These are phyloP conservation scores for Rissa tridactyla DNA, from an alignment of 2,113 vertebrate genomes.

Conservation along the genomic window DNA sequence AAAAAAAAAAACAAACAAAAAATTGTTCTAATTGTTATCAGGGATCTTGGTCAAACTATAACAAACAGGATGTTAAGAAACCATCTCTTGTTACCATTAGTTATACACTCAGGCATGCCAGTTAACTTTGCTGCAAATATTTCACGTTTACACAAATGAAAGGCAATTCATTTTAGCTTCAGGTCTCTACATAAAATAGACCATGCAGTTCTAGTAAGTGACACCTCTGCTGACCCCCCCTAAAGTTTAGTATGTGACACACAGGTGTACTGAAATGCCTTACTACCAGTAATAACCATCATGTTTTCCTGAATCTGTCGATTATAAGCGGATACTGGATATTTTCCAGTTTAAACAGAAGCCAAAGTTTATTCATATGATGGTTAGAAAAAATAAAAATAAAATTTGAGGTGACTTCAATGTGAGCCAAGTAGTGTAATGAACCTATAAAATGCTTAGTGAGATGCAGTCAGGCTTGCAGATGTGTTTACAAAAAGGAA, in stretches of 20 bases:
- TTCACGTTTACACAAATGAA: neutral
- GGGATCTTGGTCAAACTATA: neutral
- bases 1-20: neutral
- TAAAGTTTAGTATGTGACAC: neutral
- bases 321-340: slow-evolving; percentile 19
- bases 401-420: slow-evolving; percentile 77
- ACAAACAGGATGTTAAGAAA: neutral
- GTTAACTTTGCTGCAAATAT: neutral
- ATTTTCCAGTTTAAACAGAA: slow-evolving; percentile 62
- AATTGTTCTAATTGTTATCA: neutral
- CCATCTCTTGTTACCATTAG: neutral
- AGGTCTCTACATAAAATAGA: neutral
- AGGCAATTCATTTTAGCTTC: neutral
- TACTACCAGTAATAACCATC: neutral
- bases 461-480: slow-evolving; percentile 74
- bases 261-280: neutral
- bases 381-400: slow-evolving; percentile 55
- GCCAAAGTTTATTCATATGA: slow-evolving; percentile 63
- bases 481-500: slow-evolving; percentile 72
- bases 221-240: neutral
- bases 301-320: slow-evolving; percentile 10
- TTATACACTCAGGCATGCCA: neutral
- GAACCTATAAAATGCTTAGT: slow-evolving; percentile 77
- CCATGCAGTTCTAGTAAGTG: neutral
- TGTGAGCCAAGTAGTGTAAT: slow-evolving; percentile 75